Base-by-base conservation (phyloP, 2,113 vertebrate species). In the Leucopsar rothschildi region DNA sequence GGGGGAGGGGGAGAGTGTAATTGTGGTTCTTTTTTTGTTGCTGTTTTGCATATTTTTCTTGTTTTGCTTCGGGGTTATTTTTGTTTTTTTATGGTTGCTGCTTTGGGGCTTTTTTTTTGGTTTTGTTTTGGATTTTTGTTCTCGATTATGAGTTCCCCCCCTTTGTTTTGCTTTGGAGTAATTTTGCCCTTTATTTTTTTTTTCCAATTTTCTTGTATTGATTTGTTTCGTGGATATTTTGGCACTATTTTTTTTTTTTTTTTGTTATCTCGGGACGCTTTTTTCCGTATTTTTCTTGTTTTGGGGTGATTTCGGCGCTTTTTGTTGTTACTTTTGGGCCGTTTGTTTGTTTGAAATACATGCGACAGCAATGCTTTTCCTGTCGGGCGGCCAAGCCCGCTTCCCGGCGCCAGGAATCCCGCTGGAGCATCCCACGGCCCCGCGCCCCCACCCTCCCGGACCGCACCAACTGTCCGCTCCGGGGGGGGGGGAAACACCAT, bases 401-500 rank as follows among this genome's bases (percentile, higher is more conserved):
- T 2, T 31, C 57, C 33, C 33, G 18, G 2, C 15, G 4, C 3
- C 75, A 12, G 29, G 13, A 6, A 2, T 4, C 0, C 33, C 17
- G 7, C 31, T 0, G 10, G 6, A 9, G 3, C 61, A 22, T 14
- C 44, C 20, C 50, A 4, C 1, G 21, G 47, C 5, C 6, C 35
- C 31, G 15, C 13, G 24, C n/a, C 27, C 21, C 31, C 13, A 3
- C 29, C 14, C 40, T 11, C 17, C 11, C 53, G 42, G 50, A 47
- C 44, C 45, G 39, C 25, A 66, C 85, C 89, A 57, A 40, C 25
- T 18, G 15, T 7, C 40, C 12, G 14, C 27, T 7, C 57, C n/a
- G 2, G 1, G 6, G 2, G 1, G 0, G 33, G 11, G 4, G 21
- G 12, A 21, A 9, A 2, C 61, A 2, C 8, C 6, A 1, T 2